Evolutionary conservation across 2,113 vertebrate genomes (phyloP).

Genomic region (Brachirus orientalis): DNA sequence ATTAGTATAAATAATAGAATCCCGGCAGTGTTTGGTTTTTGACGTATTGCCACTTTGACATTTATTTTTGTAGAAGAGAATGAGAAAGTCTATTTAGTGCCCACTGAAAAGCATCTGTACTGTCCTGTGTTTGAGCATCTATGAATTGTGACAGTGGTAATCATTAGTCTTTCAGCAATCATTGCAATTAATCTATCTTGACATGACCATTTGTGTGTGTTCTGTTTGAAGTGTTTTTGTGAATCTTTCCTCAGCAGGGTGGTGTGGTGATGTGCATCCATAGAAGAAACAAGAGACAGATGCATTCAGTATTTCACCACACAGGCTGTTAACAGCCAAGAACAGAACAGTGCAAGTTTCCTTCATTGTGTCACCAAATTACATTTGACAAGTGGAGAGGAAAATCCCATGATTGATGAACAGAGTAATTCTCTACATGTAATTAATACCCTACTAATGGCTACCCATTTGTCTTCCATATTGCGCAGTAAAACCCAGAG

Average conservation of each 20-base stretch:
- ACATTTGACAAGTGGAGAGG: slow-evolving; percentile 76
- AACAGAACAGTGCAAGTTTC: slow-evolving; percentile 71
- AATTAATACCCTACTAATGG: slow-evolving; percentile 85
- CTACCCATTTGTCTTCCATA: slow-evolving; percentile 71
- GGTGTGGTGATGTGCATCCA: slow-evolving; percentile 33
- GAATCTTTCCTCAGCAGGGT: slow-evolving; percentile 73
- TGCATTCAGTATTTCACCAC: slow-evolving; percentile 65
- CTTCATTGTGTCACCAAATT: slow-evolving; percentile 74
- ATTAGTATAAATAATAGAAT: slow-evolving; percentile 22
- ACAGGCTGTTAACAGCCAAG: slow-evolving; percentile 67
- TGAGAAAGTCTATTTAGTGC: slow-evolving; percentile 67
- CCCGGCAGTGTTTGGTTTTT: slow-evolving; percentile 43
- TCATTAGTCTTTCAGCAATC: slow-evolving; percentile 67
- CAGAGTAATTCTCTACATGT: slow-evolving; percentile 80
- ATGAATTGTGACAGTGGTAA: slow-evolving; percentile 67
- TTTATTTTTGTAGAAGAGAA: slow-evolving; percentile 49
- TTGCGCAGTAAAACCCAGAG: slow-evolving; percentile 45
- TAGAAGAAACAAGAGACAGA: slow-evolving; percentile 67
- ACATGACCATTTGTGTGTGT: slow-evolving; percentile 74
- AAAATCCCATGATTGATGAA: slow-evolving; percentile 81
- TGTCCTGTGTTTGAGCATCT: slow-evolving; percentile 31
- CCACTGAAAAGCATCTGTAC: slow-evolving; percentile 48
- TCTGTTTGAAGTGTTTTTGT: slow-evolving; percentile 73
- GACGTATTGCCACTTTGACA: slow-evolving; percentile 50
- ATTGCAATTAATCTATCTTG: slow-evolving; percentile 80